Conservation (phyloP, 2,113 vertebrate species). For the Tichodroma muraria region DNA sequence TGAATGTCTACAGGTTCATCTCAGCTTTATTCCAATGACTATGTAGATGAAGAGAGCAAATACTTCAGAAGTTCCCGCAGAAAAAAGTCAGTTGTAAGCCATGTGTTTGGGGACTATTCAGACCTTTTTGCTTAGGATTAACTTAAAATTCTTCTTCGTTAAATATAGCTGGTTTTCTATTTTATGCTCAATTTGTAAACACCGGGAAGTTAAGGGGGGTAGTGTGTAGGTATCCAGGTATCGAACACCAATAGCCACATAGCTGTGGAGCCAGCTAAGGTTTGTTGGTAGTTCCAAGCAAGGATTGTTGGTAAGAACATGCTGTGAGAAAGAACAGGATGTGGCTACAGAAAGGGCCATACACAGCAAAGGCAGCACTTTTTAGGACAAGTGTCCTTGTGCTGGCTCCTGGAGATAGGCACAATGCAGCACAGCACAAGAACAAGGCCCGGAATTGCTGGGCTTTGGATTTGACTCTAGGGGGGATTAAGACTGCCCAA, state of each 20-base stretch:
- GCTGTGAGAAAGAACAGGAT: background rate
- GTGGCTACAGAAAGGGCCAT: background rate
- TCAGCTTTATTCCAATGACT: background rate
- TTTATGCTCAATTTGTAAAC: background rate
- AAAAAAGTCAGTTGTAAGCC: background rate
- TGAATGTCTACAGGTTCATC: background rate
- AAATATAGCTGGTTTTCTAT: background rate
- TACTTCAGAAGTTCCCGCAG: background rate
- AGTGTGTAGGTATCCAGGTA: background rate
- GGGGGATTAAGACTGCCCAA: background rate
- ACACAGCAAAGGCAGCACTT: too few species aligned
- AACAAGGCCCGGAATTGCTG: too few species aligned
- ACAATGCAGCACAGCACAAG: background rate
- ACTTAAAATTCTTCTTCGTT: background rate
- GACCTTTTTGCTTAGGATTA: background rate
- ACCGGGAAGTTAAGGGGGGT: background rate
- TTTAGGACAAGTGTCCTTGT: background rate
- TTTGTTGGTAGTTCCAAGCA: background rate
- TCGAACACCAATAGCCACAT: fast-evolving
- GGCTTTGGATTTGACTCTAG: too few species aligned
- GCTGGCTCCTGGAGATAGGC: background rate
- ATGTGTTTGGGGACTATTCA: background rate
- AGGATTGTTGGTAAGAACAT: too few species aligned
- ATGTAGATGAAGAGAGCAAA: background rate
- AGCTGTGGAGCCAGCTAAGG: background rate